Percentiles rank a stretch among this genome's conserved stretches.
Evolutionary conservation across 2,797 vertebrate species (phyloP).

Genomic region (Kryptopterus vitreolus): DNA sequence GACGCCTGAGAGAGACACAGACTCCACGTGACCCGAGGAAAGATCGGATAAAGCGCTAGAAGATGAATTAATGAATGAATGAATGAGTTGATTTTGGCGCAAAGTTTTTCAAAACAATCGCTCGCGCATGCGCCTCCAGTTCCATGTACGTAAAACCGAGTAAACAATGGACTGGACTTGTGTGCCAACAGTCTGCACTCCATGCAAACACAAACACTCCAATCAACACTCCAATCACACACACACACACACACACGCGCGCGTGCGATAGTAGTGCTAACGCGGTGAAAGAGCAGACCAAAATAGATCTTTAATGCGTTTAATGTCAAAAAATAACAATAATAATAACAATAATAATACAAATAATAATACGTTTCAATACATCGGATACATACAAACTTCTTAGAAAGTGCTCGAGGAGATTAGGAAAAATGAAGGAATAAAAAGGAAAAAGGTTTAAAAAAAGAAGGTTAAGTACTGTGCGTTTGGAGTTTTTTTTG

Average conservation of each 20-base stretch:
- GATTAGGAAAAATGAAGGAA: neutral
- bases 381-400: constrained; percentile 49
- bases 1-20: too few relatives aligned
- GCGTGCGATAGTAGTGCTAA: constrained; percentile 51
- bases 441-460: neutral
- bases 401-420: constrained; percentile 68
- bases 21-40: too few relatives aligned
- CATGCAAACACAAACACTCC: constrained; percentile 58
- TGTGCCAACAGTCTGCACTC: constrained; percentile 54
- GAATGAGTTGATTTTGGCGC: too few relatives aligned
- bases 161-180: constrained; percentile 55
- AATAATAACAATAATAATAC: neutral
- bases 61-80: too few relatives aligned
- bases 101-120: neutral
- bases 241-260: too few relatives aligned
- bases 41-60: too few relatives aligned
- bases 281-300: constrained; percentile 57
- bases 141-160: constrained; percentile 11
- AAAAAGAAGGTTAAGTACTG: constrained; percentile 63
- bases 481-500: constrained; percentile 34
- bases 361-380: constrained; percentile 34
- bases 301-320: constrained; percentile 61
- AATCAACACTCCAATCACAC: constrained; percentile 12
- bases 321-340: constrained; percentile 28
- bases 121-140: neutral